Base-by-base conservation (phyloP, 2,113 vertebrate species). In the Elephas maximus region DNA sequence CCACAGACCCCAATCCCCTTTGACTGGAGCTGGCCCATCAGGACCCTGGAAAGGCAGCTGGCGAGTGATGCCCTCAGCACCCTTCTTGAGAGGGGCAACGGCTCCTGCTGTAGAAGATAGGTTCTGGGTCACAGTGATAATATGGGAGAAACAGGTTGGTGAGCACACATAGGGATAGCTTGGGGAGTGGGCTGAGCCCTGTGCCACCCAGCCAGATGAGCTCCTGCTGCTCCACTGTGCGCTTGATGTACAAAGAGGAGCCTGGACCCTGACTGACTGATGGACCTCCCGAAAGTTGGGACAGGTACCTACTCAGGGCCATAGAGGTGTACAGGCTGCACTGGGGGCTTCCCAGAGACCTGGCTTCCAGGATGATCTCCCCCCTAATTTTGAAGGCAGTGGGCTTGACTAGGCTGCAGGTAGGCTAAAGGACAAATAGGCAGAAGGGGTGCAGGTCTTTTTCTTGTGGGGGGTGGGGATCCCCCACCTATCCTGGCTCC, bases 11-110 rank as follows among this genome's bases (percentile, higher is more conserved):
- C 0, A 5, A 6, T 37, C 5, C 71, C n/a, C n/a, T 4, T 37
- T 10, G 23, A 18, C 18, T 33, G 23, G 71, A 0, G 0, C 21
- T 3, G 44, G 53, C 26, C 0, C 0, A 0, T 3, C 1, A 15
- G 48, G 37, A 23, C 30, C 15, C 17, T 21, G 41, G 17, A 71
- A 37, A 9, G 73, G 6, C 23, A 4, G 9, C 7, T 0, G 12
- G 21, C 63, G 71, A 88, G 71, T 60, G 57, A 15, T 0, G 0
- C 73, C 9, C 12, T 18, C 28, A 48, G 23, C 28, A 1, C 6
- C 15, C 26, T 3, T 14, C 15, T 7, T n/a, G 15, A n/a, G 67
- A n/a, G 67, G 33, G 21, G 30, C 71, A 73, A n/a, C 8, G 18
- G 9, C 33, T n/a, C 17, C 6, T 23, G 17, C 17, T 21, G 71